These are phyloP conservation scores for Epicampocera succincta DNA, from an alignment of 2,888 invertebrate genomes.

Conservation along the genomic window DNA sequence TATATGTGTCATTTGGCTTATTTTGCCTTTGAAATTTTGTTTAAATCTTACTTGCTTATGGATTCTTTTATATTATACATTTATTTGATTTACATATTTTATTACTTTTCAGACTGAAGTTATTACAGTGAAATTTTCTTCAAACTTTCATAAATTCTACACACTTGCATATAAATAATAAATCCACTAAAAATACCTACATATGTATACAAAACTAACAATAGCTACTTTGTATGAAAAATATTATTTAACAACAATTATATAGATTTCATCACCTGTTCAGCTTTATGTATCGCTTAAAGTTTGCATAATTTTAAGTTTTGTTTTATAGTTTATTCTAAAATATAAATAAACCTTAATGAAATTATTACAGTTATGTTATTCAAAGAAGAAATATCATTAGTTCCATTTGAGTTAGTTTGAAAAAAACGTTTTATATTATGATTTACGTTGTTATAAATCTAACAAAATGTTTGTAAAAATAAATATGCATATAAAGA, in stretches of 20 bases:
- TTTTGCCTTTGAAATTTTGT: not conserved
- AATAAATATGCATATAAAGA: conserved; percentile 15
- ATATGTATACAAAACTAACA: conserved; percentile 22
- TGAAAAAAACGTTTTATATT: too few relatives aligned
- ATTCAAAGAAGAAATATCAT: too few relatives aligned
- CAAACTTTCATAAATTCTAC: not conserved
- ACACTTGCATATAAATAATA: not conserved
- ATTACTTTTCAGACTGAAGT: conserved; percentile 54
- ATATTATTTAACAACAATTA: not conserved
- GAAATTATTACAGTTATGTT: too few relatives aligned
- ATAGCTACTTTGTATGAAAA: conserved; percentile 10
- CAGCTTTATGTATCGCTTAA: conserved; percentile 11
- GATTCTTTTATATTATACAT: not conserved
- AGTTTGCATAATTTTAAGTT: conserved; percentile 21
- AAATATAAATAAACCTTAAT: too few relatives aligned
- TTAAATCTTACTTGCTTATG: not conserved
- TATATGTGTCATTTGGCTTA: too few relatives aligned
- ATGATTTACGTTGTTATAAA: too few relatives aligned
- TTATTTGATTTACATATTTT: conserved; percentile 32
- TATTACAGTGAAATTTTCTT: conserved; percentile 56
- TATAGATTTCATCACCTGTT: not conserved
- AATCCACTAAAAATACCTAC: not conserved
- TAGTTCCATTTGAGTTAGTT: too few relatives aligned
- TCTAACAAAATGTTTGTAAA: conserved; percentile 32
- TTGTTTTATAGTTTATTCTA: conserved; percentile 4